Evolutionary conservation across 2,888 invertebrate species (phyloP).

Genomic region (Gibbula magus): DNA sequence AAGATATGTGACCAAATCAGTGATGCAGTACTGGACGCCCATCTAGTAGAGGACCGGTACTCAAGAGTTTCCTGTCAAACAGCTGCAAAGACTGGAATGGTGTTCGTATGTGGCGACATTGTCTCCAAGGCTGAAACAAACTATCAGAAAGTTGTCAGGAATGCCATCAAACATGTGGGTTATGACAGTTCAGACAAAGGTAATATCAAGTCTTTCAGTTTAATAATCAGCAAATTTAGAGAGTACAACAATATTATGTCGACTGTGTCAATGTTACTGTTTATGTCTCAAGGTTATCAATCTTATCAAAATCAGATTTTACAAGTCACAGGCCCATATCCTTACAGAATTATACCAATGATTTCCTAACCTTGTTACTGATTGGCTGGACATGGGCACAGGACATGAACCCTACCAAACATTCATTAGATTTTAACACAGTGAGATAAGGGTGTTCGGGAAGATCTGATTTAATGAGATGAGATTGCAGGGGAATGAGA

Average conservation of each 20-base stretch:
- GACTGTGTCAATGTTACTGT: background rate
- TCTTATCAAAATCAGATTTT: too few relatives aligned
- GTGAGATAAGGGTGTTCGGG: too few relatives aligned
- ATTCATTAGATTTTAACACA: too few relatives aligned
- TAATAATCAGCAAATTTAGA: background rate
- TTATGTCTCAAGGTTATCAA: background rate
- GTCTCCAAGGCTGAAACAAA: constrained; percentile 94
- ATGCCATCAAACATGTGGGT: constrained; percentile 97
- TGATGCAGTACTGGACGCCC: constrained; percentile 80
- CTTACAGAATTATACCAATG: too few relatives aligned
- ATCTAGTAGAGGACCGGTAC: constrained; percentile 92
- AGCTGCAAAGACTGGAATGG: constrained; percentile 99
- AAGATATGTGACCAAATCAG: constrained; percentile 77
- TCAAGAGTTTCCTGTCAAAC: constrained; percentile 99
- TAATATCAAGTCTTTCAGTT: constrained; percentile 15
- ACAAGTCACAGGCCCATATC: too few relatives aligned
- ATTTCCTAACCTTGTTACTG: too few relatives aligned
- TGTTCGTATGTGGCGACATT: constrained; percentile 97
- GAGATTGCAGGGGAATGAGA: too few relatives aligned
- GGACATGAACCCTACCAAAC: too few relatives aligned
- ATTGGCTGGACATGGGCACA: too few relatives aligned
- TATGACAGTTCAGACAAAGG: constrained; percentile 83
- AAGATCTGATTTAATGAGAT: too few relatives aligned
- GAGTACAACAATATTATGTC: background rate
- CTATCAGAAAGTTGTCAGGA: constrained; percentile 96